A percentile compares a stretch with the other conserved stretches of the same genome.
phyloP scores from a whole-genome alignment of 2,113 vertebrate genomes.

The Tenebrosternarchus preto region DNA sequence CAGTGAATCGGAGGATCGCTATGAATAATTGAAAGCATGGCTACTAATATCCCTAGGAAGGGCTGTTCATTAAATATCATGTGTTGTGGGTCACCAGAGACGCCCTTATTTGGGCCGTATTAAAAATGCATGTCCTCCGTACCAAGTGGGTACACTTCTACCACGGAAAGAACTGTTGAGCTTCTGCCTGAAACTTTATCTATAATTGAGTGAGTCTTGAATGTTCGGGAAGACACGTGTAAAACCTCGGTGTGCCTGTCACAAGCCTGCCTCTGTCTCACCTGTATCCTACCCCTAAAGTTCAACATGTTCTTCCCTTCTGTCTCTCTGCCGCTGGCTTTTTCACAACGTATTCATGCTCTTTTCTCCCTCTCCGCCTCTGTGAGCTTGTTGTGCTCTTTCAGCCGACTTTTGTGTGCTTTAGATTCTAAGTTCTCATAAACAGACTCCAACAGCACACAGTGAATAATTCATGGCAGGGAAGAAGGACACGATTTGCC shows the following conservation, averaged over 20 bases:
- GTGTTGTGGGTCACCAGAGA: constrained; percentile 41
- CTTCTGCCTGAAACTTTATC: constrained; percentile 16
- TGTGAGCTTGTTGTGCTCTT: neutral
- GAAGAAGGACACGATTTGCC: constrained; percentile 44
- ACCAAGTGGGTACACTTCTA: constrained; percentile 10
- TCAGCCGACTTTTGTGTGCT: constrained; percentile 41
- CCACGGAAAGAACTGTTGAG: constrained; percentile 12
- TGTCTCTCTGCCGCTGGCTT: neutral
- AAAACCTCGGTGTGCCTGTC: neutral
- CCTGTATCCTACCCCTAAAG: neutral
- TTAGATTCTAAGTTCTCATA: constrained; percentile 38
- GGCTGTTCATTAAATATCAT: constrained; percentile 48
- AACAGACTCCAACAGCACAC: constrained; percentile 38
- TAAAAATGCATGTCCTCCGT: constrained; percentile 43
- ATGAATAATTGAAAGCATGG: constrained; percentile 52
- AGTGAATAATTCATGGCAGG: constrained; percentile 50
- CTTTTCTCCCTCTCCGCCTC: neutral
- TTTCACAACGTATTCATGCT: neutral
- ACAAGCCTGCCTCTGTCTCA: neutral
- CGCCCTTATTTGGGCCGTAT: constrained; percentile 41
- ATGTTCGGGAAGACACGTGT: constrained; percentile 9
- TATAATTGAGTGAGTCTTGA: constrained; percentile 32
- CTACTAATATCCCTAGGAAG: constrained; percentile 49
- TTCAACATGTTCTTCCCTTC: neutral
- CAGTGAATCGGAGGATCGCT: constrained; percentile 6